phyloP scores from a whole-genome alignment of 2,888 invertebrate species.

The Idaea straminata region DNA sequence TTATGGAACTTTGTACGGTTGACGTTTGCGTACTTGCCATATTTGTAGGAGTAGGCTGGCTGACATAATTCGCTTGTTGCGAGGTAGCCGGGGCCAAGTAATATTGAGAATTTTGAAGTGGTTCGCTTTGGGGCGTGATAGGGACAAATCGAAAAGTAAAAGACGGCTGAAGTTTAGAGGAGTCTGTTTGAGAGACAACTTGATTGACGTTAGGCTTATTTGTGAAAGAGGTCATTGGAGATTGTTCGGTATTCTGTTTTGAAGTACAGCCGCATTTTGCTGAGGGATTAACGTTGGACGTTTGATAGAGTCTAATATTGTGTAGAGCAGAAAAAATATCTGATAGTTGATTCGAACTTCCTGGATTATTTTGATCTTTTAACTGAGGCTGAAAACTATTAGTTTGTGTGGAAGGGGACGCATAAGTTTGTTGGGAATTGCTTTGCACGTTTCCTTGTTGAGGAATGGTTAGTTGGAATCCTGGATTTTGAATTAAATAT shows the following conservation, averaged over 20 bases:
- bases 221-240: constrained; percentile 2
- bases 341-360: constrained; percentile 17
- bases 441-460: constrained; percentile 25
- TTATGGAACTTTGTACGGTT: constrained; percentile 14
- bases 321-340: constrained; percentile 22
- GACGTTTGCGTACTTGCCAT: constrained; percentile 13
- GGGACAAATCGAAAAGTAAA: constrained; percentile 22
- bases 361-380: constrained; percentile 23
- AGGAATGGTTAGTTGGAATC: constrained; percentile 21
- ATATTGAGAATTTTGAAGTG: constrained; percentile 15
- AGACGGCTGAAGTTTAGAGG: constrained; percentile 15
- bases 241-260: constrained; percentile 6
- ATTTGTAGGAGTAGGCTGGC: constrained; percentile 8
- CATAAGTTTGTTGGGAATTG: constrained; percentile 36
- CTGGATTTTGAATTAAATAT: constrained; percentile 8
- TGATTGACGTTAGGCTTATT: constrained; percentile 13
- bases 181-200: constrained; percentile 10
- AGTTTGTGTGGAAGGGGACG: constrained; percentile 31
- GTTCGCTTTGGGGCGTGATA: constrained; percentile 13
- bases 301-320: constrained; percentile 17
- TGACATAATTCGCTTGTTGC: constrained; percentile 8
- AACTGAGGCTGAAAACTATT: constrained; percentile 21
- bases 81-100: constrained; percentile 13
- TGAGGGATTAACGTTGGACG: constrained; percentile 5
- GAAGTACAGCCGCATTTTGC: background rate